Percentiles rank a stretch among this genome's conserved stretches.
Evolutionary conservation across 2,797 vertebrate species (phyloP).

Genomic region (Crenichthys baileyi): DNA sequence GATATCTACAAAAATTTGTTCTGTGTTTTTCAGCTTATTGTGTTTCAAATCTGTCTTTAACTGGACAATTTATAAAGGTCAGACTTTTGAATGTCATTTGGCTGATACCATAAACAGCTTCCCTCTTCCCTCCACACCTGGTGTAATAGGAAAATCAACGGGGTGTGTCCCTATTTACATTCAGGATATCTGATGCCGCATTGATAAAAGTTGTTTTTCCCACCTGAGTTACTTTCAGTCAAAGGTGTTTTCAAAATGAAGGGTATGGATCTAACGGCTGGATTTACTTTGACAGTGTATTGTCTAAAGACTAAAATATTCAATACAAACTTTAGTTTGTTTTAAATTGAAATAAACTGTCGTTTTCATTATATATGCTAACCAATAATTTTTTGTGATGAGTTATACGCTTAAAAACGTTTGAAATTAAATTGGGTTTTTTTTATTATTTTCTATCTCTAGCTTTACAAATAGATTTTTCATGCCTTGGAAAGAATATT

Average conservation of each 20-base stretch:
- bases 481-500: background rate
- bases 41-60: conserved; percentile 1
- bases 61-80: conserved; percentile 22
- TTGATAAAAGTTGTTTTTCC: background rate
- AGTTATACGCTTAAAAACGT: background rate
- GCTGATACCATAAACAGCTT: conserved; percentile 5
- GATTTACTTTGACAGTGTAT: too few relatives aligned
- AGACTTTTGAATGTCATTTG: background rate
- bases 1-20: background rate
- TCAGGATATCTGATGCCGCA: background rate
- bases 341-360: background rate
- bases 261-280: too few relatives aligned
- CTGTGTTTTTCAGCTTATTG: background rate
- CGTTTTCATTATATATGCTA: background rate
- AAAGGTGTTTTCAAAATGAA: background rate
- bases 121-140: conserved; percentile 15
- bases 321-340: too few relatives aligned
- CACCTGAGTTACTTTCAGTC: background rate
- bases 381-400: background rate
- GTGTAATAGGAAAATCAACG: conserved; percentile 16
- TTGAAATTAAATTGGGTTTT: background rate
- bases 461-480: background rate
- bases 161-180: conserved; percentile 8
- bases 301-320: background rate
- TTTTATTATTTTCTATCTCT: too few relatives aligned